Evolutionary conservation across 2,113 vertebrate genomes (phyloP), one percentile per base, ranked within the genome.

Genomic region (Pagrus major): DNA sequence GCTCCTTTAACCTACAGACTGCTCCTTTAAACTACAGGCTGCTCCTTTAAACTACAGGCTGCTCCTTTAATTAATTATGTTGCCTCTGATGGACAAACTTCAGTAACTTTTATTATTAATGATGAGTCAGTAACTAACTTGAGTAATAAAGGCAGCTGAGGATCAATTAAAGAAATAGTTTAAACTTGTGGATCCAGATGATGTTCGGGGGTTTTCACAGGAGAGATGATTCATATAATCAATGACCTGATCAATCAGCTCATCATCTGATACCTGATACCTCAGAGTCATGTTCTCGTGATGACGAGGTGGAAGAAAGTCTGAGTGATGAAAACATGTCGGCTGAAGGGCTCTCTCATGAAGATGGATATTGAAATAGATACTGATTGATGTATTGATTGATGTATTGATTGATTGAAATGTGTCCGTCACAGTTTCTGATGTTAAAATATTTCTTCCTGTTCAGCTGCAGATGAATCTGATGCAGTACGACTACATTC

Each of bases 391-490:
- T 11, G 31, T 59, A 23, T 29, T 5, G 44, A 52, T 60, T 55
- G 25, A 12, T 47, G 35, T 55, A 60, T 27, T 37, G 55, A 25
- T 12, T 47, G 46, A 42, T 23, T 20, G 35, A 1, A 31, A 54
- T 3, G 39, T 46, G 4, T 0, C n/a, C n/a, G n/a, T n/a, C n/a
- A n/a, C n/a, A n/a, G n/a, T 37, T 54, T 31, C 9, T 18, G 42
- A 46, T 56, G 6, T 31, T 78, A 5, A 63, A 27, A 25, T 3
- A 63, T 72, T 60, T 65, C 1, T 23, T 63, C 0, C 31, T 33
- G 25, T 55, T 12, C 78, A 93, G 88, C 86, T 91, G 39, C 85
- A 92, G 68, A 76, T 93, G 78, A 94, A 93, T 5, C 23, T 94
- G 15, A 78, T 88, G 41, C 80, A 59, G 5, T 92, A 92, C 5